Base-by-base conservation (phyloP, 2,113 vertebrate species). In the Glaucidium brasilianum region DNA sequence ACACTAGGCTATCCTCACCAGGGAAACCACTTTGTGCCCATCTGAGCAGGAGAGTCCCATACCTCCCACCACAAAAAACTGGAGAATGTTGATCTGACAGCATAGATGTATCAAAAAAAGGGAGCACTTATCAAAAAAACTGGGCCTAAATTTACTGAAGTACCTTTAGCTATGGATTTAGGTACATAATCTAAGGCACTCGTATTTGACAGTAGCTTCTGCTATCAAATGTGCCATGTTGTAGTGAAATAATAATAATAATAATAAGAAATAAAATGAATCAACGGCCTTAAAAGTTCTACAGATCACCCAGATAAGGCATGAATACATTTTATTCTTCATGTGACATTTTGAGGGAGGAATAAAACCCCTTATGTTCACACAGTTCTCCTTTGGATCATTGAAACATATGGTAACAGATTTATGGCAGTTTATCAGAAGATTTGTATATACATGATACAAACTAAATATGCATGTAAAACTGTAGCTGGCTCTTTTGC, bases 351-450 rank as follows among this genome's bases (percentile, higher is more conserved):
- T 88, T 92, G 69, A 96, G 91, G 53, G 77, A 84, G 45, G 45
- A 82, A 91, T 88, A 96, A 97, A 95, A n/a, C 39, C 37, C 63
- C 92, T 92, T 94, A 91, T 96, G 86, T 91, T 97, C 77, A 26
- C 62, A 73, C 39, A 76, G 69, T 75, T 95, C 83, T 94, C 64
- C 47, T 91, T 84, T 45, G 72, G 90, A 77, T 94, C 92, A 60
- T 39, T 92, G 88, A 96, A 95, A 91, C 86, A 95, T 94, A 97
- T 66, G 95, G 92, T 8, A 95, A 66, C 49, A 89, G 69, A 95
- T 91, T 96, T 95, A 97, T 92, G 86, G 89, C 84, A 89, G 88
- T 92, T 97, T 95, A 95, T 96, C 92, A 85, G 86, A 92, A 91
- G 89, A 92, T 97, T 97, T 97, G 84, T 97, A 82, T 83, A 88